Evolutionary conservation across 64 coral and sea anemone species (phyloP), one percentile per base, ranked within the genome.

Genomic region (Porites australiensis): DNA sequence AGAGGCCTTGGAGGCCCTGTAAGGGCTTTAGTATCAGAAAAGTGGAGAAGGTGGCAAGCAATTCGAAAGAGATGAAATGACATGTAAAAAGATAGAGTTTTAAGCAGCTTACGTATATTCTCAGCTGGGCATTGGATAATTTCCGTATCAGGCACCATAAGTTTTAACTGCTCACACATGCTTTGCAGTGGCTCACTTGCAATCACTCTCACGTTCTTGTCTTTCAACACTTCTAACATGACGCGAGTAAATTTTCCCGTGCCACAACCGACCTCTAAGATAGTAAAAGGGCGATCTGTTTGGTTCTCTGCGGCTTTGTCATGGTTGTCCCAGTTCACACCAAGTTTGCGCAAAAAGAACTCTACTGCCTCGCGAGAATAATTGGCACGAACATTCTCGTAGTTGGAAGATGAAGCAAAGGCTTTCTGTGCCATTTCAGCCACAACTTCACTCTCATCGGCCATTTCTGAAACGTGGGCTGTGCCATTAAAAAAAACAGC

Each of bases 201-300:
- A 59, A 91, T 74, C 10, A 91, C 22, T 19, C 14, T 67, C 18
- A 91, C 68, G 59, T 83, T 72, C 45, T 55, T 70, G 8, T 44
- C 75, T 44, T 71, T 54, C 58, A 83, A 77, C 14, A 79, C 67
- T 83, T 91, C 15, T 21, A 83, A 44, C 54, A 91, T 79, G 13
- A 91, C 79, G 6, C 80, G 70, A 73, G 77, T 91, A 9, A 91
- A 91, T 63, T 91, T 82, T 62, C 89, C 89, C 48, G 89, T 91
- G 16, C 89, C 89, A 59, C 77, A 65, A 48, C 49, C 89, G 18
- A 91, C 46, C 22, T 91, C 89, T 63, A 91, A 72, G 19, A 91
- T 61, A 21, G 89, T 83, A 51, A 78, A 78, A 11, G 75, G 49
- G 47, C 75, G 75, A 55, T 53, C 50, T 55, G 12, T 22, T 8